Base-by-base conservation (phyloP, 2,797 vertebrate species). In the Odontamblyopus rebecca region DNA sequence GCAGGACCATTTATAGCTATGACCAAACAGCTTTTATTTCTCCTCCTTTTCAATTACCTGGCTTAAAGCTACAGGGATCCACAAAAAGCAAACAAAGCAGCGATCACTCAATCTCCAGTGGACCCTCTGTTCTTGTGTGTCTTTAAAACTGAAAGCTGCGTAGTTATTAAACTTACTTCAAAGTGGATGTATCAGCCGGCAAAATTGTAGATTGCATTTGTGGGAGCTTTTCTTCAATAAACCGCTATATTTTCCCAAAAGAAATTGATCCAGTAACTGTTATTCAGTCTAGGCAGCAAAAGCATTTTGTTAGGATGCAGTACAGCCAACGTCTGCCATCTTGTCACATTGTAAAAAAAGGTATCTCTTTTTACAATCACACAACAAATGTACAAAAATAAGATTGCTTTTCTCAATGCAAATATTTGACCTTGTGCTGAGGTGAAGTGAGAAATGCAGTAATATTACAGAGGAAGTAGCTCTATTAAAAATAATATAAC, bases 81-180 rank as follows among this genome's bases (percentile, higher is more conserved):
- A 67, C 59, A 72, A 53, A 76, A 23, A 64, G 70, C 72, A 88
- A 86, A 90, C 85, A 89, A 89, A 88, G 82, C 76, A 48, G 68
- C 82, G 68, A 82, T 89, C 85, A 83, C 72, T 90, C 88, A 84
- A 75, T 85, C 87, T 81, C 67, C 9, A 65, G 73, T 69, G 69
- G 78, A 63, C 53, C 70, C 48, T 53, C 68, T 77, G 71, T 80
- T 71, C 74, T 80, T 74, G 63, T 84, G 75, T 80, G 82, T 69
- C 68, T 86, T 85, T 82, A 81, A 82, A 88, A 82, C 65, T 71
- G 73, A 83, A 82, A 73, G 69, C 76, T 65, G 67, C n/a, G 7
- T 60, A 50, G 69, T 78, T 85, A 85, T 86, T 85, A 80, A 74
- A 71, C 63, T 82, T 77, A 63, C 70, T 79, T 78, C 69, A 78